phyloP scores from a whole-genome alignment of 2,113 vertebrate genomes.

The Eptesicus fuscus region DNA sequence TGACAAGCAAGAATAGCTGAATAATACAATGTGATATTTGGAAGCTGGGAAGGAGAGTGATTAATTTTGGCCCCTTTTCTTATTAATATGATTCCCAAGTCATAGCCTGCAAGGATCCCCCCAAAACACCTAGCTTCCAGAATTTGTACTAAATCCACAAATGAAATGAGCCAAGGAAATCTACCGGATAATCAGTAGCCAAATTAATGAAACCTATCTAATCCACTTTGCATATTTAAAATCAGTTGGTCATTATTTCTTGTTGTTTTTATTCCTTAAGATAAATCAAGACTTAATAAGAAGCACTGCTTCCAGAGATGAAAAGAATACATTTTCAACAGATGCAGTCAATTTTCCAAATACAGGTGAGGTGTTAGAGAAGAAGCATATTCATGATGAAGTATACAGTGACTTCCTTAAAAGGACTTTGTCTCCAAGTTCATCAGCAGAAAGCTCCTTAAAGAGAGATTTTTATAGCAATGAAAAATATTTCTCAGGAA shows the following conservation, averaged over 20 bases:
- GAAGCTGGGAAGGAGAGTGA: conserved; percentile 74
- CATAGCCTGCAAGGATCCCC: conserved; percentile 72
- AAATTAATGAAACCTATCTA: conserved; percentile 55
- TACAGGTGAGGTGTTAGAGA: conserved; percentile 71
- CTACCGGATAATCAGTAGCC: background rate
- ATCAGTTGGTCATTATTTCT: conserved; percentile 72
- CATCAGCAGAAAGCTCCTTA: conserved; percentile 70
- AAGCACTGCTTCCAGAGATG: conserved; percentile 78
- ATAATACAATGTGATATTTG: conserved; percentile 84
- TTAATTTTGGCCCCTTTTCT: conserved; percentile 82
- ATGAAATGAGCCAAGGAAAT: conserved; percentile 70
- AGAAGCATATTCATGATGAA: conserved; percentile 67
- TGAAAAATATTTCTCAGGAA: conserved; percentile 58
- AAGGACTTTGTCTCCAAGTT: conserved; percentile 65
- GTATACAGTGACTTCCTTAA: conserved; percentile 56
- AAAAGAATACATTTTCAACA: conserved; percentile 74
- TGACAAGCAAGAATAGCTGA: conserved; percentile 84
- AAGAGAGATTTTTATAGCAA: conserved; percentile 68
- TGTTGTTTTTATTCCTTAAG: conserved; percentile 77
- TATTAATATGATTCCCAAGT: conserved; percentile 78
- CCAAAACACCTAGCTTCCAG: conserved; percentile 71
- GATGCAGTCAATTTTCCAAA: conserved; percentile 78
- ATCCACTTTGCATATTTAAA: conserved; percentile 62
- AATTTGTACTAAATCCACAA: conserved; percentile 73
- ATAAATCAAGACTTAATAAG: conserved; percentile 80